Evolutionary conservation across 92 coral and sea anemone species (phyloP), one percentile per base, ranked within the genome.

Genomic region (Hydrozoanthus gracilis): DNA sequence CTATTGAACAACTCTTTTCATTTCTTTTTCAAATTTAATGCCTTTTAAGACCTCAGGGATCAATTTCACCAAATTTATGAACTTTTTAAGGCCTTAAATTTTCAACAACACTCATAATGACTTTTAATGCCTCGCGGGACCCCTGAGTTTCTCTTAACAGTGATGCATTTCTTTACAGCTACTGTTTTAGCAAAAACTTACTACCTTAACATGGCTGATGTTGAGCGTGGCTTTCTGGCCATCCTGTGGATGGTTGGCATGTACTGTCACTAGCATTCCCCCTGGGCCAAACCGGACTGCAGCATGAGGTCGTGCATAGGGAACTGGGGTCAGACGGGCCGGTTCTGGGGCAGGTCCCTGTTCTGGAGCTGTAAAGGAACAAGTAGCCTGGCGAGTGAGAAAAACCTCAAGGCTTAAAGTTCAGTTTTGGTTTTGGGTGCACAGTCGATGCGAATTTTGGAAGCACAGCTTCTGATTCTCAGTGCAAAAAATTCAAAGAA

Each of bases 241-340:
- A 80, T 80, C 85, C 4, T 16, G 61, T 18, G 85, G 85, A 6
- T 66, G 74, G 56, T 80, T 65, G 2, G 85, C 75, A 65, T 80
- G 74, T 13, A 65, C 85, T 4, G 73, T 80, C 12, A 80, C 85
- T 17, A 80, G 20, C 64, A 65, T 7, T 80, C 85, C 85, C 5
- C 75, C 85, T 2, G 85, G 73, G 50, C 85, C 85, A 64, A 80
- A 80, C 48, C 14, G 64, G 74, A 70, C 51, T 5, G 73, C 5
- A 60, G 64, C 52, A 61, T 80, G 85, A 47, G 85, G 85, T 46
- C 85, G 85, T 12, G 85, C 11, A 66, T 64, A 80, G 14, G 60
- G 85, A 48, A 80, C 85, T 6, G 85, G 85, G 48, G 85, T 80
- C 73, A 80, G 66, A 6, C 85, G 85, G 6, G 73, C 62, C 64